phyloP scores from a whole-genome alignment of 2,113 vertebrate species.

The human region GRCh38 chr5:7596501-7597000 shows the following conservation, averaged over 20 bases:
- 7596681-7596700: rapidly evolving
- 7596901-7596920: not conserved
- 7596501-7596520: not conserved
- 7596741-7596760: not conserved
- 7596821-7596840: not conserved
- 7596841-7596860: not conserved
- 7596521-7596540: rapidly evolving
- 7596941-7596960: not conserved
- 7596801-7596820: not conserved
- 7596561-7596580: not conserved
- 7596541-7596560: not conserved
- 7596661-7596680: no score
- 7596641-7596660: no score
- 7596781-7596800: not conserved
- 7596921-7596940: not conserved
- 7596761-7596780: not conserved
- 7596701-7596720: rapidly evolving
- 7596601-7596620: rapidly evolving
- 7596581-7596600: not conserved
- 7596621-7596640: not conserved
- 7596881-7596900: not conserved
- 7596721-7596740: no score
- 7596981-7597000: rapidly evolving
- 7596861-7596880: not conserved
- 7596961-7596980: not conserved